Evolutionary conservation across 2,888 invertebrate genomes (phyloP), one percentile per base, ranked within the genome.

Genomic region (Noctua janthina): DNA sequence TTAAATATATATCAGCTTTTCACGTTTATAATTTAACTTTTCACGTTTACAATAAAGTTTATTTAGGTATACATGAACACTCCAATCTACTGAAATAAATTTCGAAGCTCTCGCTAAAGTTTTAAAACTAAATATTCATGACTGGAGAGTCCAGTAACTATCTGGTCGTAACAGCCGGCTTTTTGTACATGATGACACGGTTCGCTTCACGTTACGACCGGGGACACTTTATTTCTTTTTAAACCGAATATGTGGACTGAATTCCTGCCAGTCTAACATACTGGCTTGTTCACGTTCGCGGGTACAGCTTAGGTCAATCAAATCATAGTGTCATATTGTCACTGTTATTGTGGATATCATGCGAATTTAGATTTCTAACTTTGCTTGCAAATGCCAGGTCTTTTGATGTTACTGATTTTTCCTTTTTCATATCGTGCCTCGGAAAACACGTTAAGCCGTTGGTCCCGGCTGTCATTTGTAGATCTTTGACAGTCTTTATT

Each of bases 121-220:
- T 82, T 46, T 46, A 54, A 39, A 82, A 54, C 82, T 79, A 74
- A 54, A 82, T 75, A 39, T 79, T 66, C 79, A 83, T 76, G 39
- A 7, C 64, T 2, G 56, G 29, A 17, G 11, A 66, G 83, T 56
- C 39, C 23, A 39, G 29, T 81, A 72, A 72, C 79, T 71, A 71
- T 79, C 43, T 75, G 64, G 10, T 39, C 1, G 17, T 8, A 76
- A 49, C 76, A 66, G 8, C 23, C 43, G 15, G 66, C 49, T 80
- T 83, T 80, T 67, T 67, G 54, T 76, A 11, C 23, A 49, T 10
- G 29, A 39, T 76, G 64, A 56, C 62, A 54, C 46, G 23, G 54
- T 56, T 56, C 79, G 54, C 39, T 79, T 23, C 66, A 79, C 39
- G 17, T 56, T 66, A 66, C 23, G 35, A 56, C n/a, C 39, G n/a